Base-by-base conservation (phyloP, 2,113 vertebrate genomes). In the Eulemur macaco region DNA sequence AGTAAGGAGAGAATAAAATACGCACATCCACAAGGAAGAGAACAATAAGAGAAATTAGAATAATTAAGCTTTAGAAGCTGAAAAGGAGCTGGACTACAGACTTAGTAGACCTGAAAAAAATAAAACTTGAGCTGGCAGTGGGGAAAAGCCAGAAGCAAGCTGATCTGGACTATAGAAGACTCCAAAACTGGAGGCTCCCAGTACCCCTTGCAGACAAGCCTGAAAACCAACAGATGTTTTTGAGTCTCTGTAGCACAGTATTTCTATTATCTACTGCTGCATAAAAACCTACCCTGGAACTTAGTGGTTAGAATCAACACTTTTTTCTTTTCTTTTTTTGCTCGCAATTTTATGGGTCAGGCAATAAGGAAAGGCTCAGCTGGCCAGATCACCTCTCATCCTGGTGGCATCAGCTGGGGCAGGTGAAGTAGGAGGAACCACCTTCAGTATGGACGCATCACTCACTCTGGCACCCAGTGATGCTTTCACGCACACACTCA, bases 1-100 rank as follows among this genome's bases (percentile, higher is more conserved):
- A 64, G 13, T 10, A 78, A 47, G 58, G 31, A 82, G 42, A 89
- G 34, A 95, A 82, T 66, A 91, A 96, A 89, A 86, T 58, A 39
- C 6, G 25, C 76, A 80, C 37, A n/a, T 47, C 66, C 37, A 58
- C 8, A n/a, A 82, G 64, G 89, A 94, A 95, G n/a, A 60, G 73
- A 69, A 86, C 23, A 89, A 27, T 31, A 86, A 50, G 86, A 84
- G 27, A 89, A 92, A 84, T 45, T 23, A 64, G 10, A 71, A 25
- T 60, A 23, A 64, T 77, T 89, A 37, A 42, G 80, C 84, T 76
- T 87, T 45, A 42, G 82, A 76, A 76, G 88, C 89, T 69, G 47
- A 73, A 94, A 94, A 90, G 31, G 63, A 90, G 56, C 47, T 18
- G 27, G 34, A 73, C 45, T 69, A 14, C 42, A 80, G 81, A 34